phyloP scores from a whole-genome alignment of 2,888 invertebrate species.

The Tetanocera ferruginea region DNA sequence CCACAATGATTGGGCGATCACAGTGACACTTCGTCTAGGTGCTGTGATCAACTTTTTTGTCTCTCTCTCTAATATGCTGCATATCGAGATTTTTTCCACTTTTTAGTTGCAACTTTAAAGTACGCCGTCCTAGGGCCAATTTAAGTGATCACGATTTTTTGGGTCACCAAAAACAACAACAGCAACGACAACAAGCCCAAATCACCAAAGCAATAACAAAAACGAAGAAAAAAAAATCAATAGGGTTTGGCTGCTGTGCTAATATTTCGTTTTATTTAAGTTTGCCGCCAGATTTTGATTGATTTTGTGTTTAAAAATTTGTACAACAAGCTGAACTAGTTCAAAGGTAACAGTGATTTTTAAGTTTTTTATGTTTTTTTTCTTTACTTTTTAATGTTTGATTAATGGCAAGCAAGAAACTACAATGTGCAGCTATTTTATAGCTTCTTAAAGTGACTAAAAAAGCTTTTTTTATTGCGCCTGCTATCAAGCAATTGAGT shows the following conservation, averaged over 20 bases:
- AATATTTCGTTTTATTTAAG: not conserved
- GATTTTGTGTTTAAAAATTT: not conserved
- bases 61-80: not conserved
- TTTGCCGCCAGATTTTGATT: not conserved
- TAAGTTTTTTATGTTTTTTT: not conserved
- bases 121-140: not conserved
- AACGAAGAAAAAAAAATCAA: not conserved
- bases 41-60: not conserved
- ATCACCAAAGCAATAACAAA: not conserved
- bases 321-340: not conserved
- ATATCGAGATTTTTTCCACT: not conserved
- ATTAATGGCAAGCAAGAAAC: too few species aligned
- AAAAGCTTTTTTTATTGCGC: not conserved
- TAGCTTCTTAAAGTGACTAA: too few species aligned
- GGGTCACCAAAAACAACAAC: not conserved
- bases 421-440: too few species aligned
- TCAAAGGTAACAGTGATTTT: too few species aligned
- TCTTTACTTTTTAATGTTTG: not conserved
- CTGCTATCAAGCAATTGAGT: not conserved
- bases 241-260: not conserved
- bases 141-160: conserved; percentile 7
- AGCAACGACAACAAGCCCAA: not conserved
- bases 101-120: not conserved
- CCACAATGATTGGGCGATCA: not conserved
- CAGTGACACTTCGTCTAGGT: conserved; percentile 13